These are phyloP conservation scores for Lanistes nyassanus DNA, from an alignment of 1,140 invertebrate species.

Conservation along the genomic window DNA sequence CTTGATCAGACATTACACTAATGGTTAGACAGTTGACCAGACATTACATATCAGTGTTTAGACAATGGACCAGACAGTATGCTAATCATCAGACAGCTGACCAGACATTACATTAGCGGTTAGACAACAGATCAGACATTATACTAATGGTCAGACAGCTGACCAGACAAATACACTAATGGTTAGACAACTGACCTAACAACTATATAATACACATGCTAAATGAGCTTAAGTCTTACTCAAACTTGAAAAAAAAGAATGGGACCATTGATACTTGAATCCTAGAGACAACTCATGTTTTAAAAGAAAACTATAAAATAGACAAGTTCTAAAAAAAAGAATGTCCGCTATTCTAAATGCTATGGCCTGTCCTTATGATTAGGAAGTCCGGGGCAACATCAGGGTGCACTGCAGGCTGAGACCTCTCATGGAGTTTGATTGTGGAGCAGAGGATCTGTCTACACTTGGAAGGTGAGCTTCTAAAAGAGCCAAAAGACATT, in stretches of 20 bases:
- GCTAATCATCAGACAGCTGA: too few species aligned
- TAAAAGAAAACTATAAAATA: too few species aligned
- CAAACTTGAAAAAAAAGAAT: too few species aligned
- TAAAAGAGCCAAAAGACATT: not conserved
- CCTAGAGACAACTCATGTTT: too few species aligned
- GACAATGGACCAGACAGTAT: too few species aligned
- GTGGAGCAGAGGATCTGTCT: conserved; percentile 45
- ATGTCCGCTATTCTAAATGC: not conserved
- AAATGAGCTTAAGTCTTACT: too few species aligned
- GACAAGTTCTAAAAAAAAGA: not conserved
- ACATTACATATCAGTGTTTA: too few species aligned
- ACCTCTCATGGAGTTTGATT: conserved; percentile 61
- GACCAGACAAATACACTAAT: conserved; percentile 62
- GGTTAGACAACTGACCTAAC: conserved; percentile 43
- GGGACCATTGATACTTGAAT: too few species aligned
- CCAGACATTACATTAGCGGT: too few species aligned
- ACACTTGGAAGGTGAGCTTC: conserved; percentile 50
- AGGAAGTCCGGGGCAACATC: conserved; percentile 64
- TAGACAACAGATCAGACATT: too few species aligned
- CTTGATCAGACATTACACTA: conserved; percentile 58
- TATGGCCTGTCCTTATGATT: conserved; percentile 19
- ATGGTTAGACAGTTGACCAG: conserved; percentile 52
- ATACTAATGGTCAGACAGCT: too few species aligned
- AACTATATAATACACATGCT: too few species aligned
- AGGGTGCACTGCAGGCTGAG: conserved; percentile 60